Evolutionary conservation across 2,113 vertebrate species (phyloP).

Genomic region (Bos javanicus): DNA sequence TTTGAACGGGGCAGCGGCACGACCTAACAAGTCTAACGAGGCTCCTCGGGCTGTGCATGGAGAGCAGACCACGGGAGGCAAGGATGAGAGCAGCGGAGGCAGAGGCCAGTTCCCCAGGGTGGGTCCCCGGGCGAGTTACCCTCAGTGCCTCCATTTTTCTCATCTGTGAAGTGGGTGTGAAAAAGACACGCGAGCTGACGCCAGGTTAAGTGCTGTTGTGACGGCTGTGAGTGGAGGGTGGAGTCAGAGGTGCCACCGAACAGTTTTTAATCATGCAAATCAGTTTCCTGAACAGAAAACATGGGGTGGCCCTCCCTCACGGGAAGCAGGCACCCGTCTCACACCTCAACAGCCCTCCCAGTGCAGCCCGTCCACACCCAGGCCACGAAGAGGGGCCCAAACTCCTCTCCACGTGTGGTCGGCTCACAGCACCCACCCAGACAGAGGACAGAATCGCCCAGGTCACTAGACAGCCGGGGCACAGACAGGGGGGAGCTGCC

Average conservation of each 20-base stretch:
- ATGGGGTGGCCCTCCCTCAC: neutral
- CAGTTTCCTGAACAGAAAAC: conserved; percentile 59
- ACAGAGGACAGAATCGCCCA: neutral
- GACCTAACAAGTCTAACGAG: neutral
- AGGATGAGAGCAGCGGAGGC: neutral
- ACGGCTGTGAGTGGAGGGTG: neutral
- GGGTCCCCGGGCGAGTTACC: neutral
- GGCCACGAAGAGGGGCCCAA: neutral
- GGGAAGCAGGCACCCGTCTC: neutral
- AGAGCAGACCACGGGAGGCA: neutral
- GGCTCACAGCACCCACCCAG: neutral
- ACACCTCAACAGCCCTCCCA: neutral
- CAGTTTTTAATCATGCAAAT: conserved; percentile 47
- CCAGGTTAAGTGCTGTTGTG: neutral
- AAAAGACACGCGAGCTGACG: rapidly evolving
- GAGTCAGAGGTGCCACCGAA: neutral
- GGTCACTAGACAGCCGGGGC: neutral
- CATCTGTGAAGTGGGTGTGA: neutral
- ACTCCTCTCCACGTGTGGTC: neutral
- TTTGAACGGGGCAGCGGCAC: rapidly evolving
- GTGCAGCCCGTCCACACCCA: neutral
- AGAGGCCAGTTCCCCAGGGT: rapidly evolving
- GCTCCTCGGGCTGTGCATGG: rapidly evolving
- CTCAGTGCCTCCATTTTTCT: neutral
- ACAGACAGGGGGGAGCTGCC: neutral